Base-by-base conservation (phyloP, 2,888 invertebrate species). In the Neoaliturus tenellus region DNA sequence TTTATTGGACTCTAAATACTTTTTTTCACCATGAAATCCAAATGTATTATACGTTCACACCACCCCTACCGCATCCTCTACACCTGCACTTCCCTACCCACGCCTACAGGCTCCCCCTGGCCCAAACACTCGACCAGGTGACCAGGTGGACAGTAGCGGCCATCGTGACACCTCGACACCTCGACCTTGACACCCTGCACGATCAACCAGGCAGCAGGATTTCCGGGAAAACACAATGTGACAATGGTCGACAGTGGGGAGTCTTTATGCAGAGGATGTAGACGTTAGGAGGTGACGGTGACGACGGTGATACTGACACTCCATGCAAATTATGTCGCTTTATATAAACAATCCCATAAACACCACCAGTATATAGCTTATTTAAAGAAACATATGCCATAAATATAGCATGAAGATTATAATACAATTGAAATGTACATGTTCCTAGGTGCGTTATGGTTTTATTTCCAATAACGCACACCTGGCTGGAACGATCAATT, bases 191-290 rank as follows among this genome's bases (percentile, higher is more conserved):
- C 25, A 28, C 62, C 3, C 25, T 5, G 6, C 6, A 44, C 4
- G 6, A 51, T 3, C 3, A 4, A 23, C 51, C 23, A n/a, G n/a
- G n/a, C 62, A 62, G 62, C 62, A 69, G 69, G 69, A 69, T 69
- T 69, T 69, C 69, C 69, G 69, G 69, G 69, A 69, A n/a, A 67
- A 69, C 69, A 39, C 69, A 69, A 62, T 62, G 62, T 62, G 62
- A 62, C 62, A 62, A 62, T 62, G 62, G 3, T 28, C 28, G n/a
- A n/a, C 62, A 14, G 62, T 62, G 62, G 62, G n/a, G 62, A 62
- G 62, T 62, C 62, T 62, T 62, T 62, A 62, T 62, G 28, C 62
- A 55, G 62, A 62, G 62, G 62, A 62, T 62, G 62, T 62, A 20
- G 62, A 62, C 28, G 62, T 62, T 62, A 62, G 6, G 4, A 62